A percentile compares a stretch with the other conserved stretches of the same genome.
Evolutionary conservation across 2,888 invertebrate genomes (phyloP).

Genomic region (Flexamia atlantica): DNA sequence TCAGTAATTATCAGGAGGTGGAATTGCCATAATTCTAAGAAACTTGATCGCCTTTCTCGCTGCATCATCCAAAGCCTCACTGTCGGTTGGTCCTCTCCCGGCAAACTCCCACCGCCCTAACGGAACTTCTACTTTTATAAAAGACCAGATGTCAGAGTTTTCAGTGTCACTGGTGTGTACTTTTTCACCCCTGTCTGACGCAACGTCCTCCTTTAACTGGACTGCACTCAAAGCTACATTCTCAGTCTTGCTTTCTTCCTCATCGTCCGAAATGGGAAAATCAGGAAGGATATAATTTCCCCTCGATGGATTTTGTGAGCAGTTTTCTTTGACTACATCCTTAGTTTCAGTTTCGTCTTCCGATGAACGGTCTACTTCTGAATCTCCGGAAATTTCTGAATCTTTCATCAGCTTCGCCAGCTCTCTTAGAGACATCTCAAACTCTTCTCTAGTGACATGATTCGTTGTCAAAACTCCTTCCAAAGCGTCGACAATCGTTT

Average conservation of each 20-base stretch:
- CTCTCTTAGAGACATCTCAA: neutral
- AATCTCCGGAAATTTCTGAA: neutral
- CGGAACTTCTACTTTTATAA: slow-evolving; percentile 21
- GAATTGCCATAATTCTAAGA: slow-evolving; percentile 16
- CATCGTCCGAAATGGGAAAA: neutral
- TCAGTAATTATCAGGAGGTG: neutral
- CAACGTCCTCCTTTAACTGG: neutral
- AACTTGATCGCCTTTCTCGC: slow-evolving; percentile 12
- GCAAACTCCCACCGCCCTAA: neutral
- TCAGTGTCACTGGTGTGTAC: neutral
- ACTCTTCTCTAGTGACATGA: neutral
- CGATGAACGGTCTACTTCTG: neutral
- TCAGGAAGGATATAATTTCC: neutral
- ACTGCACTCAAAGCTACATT: neutral
- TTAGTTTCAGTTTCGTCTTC: neutral
- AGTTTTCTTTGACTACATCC: too few species aligned
- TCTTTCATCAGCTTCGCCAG: neutral
- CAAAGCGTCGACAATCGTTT: neutral
- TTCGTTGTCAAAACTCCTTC: slow-evolving; percentile 15
- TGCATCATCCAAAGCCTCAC: neutral
- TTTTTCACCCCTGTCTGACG: neutral
- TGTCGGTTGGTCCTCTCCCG: neutral
- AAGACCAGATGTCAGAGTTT: neutral
- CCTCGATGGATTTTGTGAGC: too few species aligned
- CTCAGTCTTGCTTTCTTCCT: neutral